Base-by-base conservation (phyloP, 2,888 invertebrate species). In the Listrodromus nycthemerus region DNA sequence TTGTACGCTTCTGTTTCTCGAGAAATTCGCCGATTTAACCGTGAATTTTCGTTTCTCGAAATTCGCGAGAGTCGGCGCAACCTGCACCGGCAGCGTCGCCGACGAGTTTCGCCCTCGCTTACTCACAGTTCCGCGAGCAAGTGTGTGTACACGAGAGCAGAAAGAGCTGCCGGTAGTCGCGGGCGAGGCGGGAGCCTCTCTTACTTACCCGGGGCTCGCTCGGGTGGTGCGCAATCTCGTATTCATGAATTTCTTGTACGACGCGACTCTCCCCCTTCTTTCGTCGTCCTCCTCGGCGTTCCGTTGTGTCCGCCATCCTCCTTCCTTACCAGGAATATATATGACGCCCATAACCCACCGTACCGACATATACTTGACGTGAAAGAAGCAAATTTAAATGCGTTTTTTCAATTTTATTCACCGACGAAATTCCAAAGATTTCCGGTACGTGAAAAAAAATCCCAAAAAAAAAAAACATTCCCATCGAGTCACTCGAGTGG, bases 211-310 rank as follows among this genome's bases (percentile, higher is more conserved):
- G 86, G 82, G 87, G 85, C 88, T 85, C 85, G 86, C 30, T 63
- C 33, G 48, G 48, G 30, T 82, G 88, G 75, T 88, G 86, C 87
- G 89, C 88, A 89, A 90, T 90, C 90, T 90, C 88, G 90, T 89
- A 90, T 90, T 90, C 90, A 90, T 90, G 90, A 90, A 89, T 90
- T 89, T 89, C 89, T 89, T 86, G 86, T 89, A 88, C 86, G 86
- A 85, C 85, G 85, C 30, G 75, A 7, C 50, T 70, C 76, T 69
- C 58, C 77, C 66, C 65, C 58, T 81, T 67, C 80, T 76, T 84
- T 76, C 73, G 74, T 77, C 70, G 76, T 79, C 84, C 79, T 78
- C 76, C 81, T 66, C 80, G 69, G 30, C 70, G 70, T 70, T 33
- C 73, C 58, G 41, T 58, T 69, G 58, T 66, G 19, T 52, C 48